Percentiles rank a stretch among this genome's conserved stretches.
These are phyloP conservation scores for Vulpes vulpes DNA, from an alignment of 2,113 vertebrate species.

Conservation along the genomic window DNA sequence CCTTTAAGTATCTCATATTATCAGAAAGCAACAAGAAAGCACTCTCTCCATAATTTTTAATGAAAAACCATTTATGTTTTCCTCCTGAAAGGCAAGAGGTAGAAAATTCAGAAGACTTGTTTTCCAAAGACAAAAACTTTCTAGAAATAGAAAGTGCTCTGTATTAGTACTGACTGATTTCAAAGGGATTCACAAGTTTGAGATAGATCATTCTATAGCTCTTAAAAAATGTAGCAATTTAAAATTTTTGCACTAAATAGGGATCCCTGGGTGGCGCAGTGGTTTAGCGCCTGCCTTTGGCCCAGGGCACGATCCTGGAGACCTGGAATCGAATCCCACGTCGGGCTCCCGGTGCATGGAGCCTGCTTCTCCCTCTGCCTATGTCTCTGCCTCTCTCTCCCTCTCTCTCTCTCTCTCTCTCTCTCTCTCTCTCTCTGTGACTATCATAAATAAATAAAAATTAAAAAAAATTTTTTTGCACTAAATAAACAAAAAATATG, in stretches of 20 bases:
- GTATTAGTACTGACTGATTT: neutral
- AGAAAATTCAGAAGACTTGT: neutral
- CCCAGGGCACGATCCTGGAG: too few relatives aligned
- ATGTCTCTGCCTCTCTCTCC: too few relatives aligned
- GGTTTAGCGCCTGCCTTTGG: too few relatives aligned
- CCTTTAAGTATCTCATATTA: neutral
- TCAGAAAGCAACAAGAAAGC: neutral
- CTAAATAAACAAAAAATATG: conserved; percentile 5
- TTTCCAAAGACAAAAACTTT: neutral
- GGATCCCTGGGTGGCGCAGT: too few relatives aligned
- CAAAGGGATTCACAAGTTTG: neutral
- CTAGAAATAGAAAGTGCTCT: neutral
- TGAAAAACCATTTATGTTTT: conserved; percentile 9
- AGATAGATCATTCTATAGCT: neutral
- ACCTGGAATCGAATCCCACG: too few relatives aligned
- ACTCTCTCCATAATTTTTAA: neutral
- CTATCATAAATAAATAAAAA: too few relatives aligned
- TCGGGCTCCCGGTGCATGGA: too few relatives aligned
- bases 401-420: too few relatives aligned
- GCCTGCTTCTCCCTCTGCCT: too few relatives aligned
- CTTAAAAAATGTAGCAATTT: neutral
- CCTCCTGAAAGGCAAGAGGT: neutral
- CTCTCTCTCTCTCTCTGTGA: too few relatives aligned
- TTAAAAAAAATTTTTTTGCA: neutral
- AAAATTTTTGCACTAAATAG: neutral